These are phyloP conservation scores for Cylas formicarius DNA, from an alignment of 1,140 invertebrate species.

Conservation along the genomic window DNA sequence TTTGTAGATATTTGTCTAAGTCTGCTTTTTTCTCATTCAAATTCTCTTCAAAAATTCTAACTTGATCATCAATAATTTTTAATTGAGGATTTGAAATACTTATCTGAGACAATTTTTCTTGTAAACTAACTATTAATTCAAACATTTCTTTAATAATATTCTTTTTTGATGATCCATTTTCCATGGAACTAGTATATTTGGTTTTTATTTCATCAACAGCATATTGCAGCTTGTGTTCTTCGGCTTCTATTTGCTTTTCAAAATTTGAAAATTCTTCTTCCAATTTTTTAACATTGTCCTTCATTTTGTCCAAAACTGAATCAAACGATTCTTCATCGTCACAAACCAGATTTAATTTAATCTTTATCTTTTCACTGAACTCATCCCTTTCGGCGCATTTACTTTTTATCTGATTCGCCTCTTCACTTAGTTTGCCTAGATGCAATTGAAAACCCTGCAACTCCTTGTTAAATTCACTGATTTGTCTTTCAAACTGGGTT, in stretches of 20 bases:
- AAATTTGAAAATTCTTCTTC: constrained; percentile 3
- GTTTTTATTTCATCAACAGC: constrained; percentile 44
- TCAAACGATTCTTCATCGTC: neutral
- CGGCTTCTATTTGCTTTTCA: constrained; percentile 2
- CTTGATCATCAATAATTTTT: constrained; percentile 42
- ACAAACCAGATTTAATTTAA: constrained; percentile 2
- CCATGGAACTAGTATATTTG: constrained; percentile 42
- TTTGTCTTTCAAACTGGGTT: constrained; percentile 17
- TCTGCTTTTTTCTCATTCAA: constrained; percentile 48
- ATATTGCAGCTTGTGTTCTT: constrained; percentile 36
- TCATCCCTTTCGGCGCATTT: constrained; percentile 30
- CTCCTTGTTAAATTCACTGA: constrained; percentile 15
- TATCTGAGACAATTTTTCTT: constrained; percentile 34
- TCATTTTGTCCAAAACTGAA: constrained; percentile 41
- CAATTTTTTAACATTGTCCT: constrained; percentile 21
- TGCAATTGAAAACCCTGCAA: constrained; percentile 31
- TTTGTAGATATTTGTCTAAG: constrained; percentile 40
- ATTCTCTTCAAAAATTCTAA: constrained; percentile 47
- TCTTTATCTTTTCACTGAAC: constrained; percentile 28
- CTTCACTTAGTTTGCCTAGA: constrained; percentile 35
- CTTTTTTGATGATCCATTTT: constrained; percentile 41
- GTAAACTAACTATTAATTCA: constrained; percentile 40
- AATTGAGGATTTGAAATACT: constrained; percentile 35
- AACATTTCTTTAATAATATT: constrained; percentile 43
- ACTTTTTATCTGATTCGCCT: constrained; percentile 35